Base-by-base conservation (phyloP, 1,140 invertebrate species). In the Carposina sasakii region DNA sequence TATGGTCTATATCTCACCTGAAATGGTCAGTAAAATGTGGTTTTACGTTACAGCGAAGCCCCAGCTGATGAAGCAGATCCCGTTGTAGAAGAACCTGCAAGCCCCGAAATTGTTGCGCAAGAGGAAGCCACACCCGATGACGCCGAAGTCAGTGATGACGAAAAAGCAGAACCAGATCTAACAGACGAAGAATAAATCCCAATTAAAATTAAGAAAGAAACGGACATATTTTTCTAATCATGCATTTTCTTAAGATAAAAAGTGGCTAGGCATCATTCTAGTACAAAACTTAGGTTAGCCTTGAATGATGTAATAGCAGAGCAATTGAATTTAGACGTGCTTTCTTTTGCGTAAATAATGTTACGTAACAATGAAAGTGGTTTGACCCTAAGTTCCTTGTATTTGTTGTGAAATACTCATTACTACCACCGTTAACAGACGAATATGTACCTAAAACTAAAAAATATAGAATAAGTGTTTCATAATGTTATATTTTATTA, bases 81-180 rank as follows among this genome's bases (percentile, higher is more conserved):
- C 15, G 76, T 81, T 28, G 64, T 16, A 16, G 75, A 81, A 50
- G 62, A 56, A 17, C 72, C 73, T 48, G 73, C 64, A 43, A 72
- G 71, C 28, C 57, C 58, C 4, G 63, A 78, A 55, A 81, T 72
- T 15, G 76, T 83, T 28, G 66, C 81, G 13, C 83, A 86, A 53
- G 76, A 81, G 54, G 68, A 73, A 24, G 45, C 54, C 4, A 54
- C 59, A 43, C 48, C 55, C 30, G 67, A 64, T 10, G 60, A 60
- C 4, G 67, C 60, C 39, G 84, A 86, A 61, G 65, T 58, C 46
- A 84, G 79, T 43, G 81, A 86, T 57, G 76, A 82, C 48, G 82
- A 84, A 60, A 62, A 69, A 55, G 74, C 76, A 26, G 85, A 86
- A 60, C 76, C 77, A 9, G 86, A 87, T 54, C 76, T 86, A 20